phyloP scores from a whole-genome alignment of 1,140 invertebrate species.

The Lordiphosa stackelbergi region DNA sequence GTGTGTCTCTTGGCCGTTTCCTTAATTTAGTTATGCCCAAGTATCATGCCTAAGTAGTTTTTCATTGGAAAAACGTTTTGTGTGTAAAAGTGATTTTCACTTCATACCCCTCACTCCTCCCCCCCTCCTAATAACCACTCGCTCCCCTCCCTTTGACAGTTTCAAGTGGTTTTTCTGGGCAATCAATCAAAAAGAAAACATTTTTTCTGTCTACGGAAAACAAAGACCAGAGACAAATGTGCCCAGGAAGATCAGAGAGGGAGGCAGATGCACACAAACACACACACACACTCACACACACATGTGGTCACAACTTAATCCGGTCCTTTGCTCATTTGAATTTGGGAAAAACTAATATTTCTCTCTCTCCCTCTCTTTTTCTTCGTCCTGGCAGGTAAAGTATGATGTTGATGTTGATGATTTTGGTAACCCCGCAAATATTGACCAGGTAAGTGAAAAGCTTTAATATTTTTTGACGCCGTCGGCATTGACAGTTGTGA shows the following conservation, averaged over 20 bases:
- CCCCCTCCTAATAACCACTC: not conserved
- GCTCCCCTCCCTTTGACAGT: conserved; percentile 46
- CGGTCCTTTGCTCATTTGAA: conserved; percentile 53
- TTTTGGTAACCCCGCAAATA: conserved; percentile 2
- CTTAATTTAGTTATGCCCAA: conserved; percentile 47
- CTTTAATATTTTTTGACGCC: conserved; percentile 2
- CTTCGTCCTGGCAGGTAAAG: conserved; percentile 55
- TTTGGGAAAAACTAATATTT: conserved; percentile 17
- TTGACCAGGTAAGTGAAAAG: conserved; percentile 52
- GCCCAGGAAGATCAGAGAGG: conserved; percentile 48
- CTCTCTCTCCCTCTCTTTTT: conserved; percentile 1
- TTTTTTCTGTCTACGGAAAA: conserved; percentile 42
- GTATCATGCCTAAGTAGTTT: conserved; percentile 59
- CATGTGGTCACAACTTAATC: conserved; percentile 61
- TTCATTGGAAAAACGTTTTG: conserved; percentile 58
- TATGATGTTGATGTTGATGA: conserved; percentile 29
- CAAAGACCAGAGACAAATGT: conserved; percentile 59
- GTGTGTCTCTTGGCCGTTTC: not conserved
- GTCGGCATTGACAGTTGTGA: conserved; percentile 16
- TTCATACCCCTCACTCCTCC: conserved; percentile 34
- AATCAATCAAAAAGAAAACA: conserved; percentile 71
- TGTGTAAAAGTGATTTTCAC: conserved; percentile 61
- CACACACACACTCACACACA: conserved; percentile 15
- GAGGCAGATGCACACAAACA: not conserved
- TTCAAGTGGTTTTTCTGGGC: conserved; percentile 71